A percentile compares a stretch with the other conserved stretches of the same genome.
Evolutionary conservation across 2,113 vertebrate genomes (phyloP).

Genomic region (Oreocharis arfaki): DNA sequence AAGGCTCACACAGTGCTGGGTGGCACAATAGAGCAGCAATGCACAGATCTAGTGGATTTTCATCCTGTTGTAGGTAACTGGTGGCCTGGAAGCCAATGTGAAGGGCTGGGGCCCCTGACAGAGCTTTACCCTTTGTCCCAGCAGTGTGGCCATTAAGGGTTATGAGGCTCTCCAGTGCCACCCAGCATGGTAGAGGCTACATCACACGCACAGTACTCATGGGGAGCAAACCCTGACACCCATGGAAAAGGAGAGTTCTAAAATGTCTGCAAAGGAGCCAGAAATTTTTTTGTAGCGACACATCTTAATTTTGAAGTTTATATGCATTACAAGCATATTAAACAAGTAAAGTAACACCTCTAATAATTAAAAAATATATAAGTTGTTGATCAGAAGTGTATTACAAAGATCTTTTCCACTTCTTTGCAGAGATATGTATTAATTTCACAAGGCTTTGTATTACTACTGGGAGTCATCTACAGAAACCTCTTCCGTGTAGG

Average conservation of each 20-base stretch:
- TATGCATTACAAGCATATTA: background rate
- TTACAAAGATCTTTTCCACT: background rate
- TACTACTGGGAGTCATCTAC: background rate
- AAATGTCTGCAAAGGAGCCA: background rate
- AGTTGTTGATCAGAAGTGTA: background rate
- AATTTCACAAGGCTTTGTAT: background rate
- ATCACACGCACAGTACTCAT: fast-evolving
- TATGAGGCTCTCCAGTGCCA: background rate
- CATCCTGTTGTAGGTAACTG: background rate
- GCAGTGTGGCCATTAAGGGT: background rate
- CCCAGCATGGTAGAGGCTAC: background rate
- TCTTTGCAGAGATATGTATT: background rate
- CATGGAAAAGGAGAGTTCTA: background rate
- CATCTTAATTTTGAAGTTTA: background rate
- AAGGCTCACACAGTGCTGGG: background rate
- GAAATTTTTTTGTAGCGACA: background rate
- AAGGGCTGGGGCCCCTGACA: background rate
- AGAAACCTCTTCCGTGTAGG: background rate
- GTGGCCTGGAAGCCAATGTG: background rate
- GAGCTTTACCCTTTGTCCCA: background rate
- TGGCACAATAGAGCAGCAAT: background rate
- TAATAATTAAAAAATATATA: background rate
- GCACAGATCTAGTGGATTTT: background rate
- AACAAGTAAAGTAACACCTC: background rate
- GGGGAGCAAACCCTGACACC: background rate